Conservation (phyloP, 92 coral and sea anemone species). For the Pocillopora meandrina region DNA sequence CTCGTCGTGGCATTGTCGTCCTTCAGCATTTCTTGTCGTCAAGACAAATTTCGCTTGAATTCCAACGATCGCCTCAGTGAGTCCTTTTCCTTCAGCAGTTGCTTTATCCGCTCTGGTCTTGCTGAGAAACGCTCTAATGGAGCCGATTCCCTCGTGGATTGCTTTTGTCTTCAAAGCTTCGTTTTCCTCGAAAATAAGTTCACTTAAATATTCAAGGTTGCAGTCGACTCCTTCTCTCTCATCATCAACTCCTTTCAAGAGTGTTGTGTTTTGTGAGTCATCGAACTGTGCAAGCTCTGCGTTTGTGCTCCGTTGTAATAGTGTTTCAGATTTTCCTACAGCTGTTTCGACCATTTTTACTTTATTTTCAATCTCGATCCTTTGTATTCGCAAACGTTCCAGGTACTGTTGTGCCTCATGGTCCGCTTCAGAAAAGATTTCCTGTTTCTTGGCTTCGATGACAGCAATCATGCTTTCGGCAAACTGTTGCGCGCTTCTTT, state of each 20-base stretch:
- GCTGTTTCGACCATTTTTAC: neutral
- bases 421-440: no score
- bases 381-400: neutral
- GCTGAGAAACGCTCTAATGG: neutral
- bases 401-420: neutral
- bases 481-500: neutral
- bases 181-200: no score
- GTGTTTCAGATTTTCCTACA: neutral
- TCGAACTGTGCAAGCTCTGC: neutral
- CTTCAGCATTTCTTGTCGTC: conserved; percentile 37
- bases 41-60: neutral
- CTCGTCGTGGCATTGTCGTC: neutral
- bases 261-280: neutral
- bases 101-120: neutral
- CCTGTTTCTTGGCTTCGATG: no score
- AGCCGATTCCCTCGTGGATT: no score
- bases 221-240: neutral
- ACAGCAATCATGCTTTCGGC: no score
- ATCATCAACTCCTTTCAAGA: neutral
- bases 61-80: neutral
- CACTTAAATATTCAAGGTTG: no score
- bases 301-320: neutral
- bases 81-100: neutral
- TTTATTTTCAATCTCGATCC: neutral
- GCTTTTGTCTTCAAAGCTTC: no score